Base-by-base conservation (phyloP, 2,888 invertebrate species). In the Pharmacophagus antenor region DNA sequence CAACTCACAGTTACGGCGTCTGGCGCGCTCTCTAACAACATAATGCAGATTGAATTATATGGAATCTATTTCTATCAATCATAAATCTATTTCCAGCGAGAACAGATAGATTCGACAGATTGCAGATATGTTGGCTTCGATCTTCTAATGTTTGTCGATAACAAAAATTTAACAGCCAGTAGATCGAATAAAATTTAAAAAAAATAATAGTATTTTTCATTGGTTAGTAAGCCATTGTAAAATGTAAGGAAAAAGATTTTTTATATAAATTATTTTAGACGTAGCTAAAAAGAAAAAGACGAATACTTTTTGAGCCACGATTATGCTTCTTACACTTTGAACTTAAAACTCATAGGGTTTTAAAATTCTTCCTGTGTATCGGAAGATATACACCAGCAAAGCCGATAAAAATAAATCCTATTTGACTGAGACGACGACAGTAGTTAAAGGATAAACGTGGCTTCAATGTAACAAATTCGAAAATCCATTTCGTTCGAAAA, bases 1-100 rank as follows among this genome's bases (percentile, higher is more conserved):
- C 81, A 95, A 85, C 80, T 95, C 96, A 75, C 95, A 95, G 79
- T 95, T 95, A 63, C 96, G 92, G 56, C 96, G 92, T 61, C 96
- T 91, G 55, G 95, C 96, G 62, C 96, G 93, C 79, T 96, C 96
- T 58, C 97, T 91, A 67, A 31, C 12, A 10, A 31, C 31, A 15
- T 12, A 31, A 31, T 12, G 31, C n/a, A n/a, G n/a, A n/a, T n/a
- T n/a, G n/a, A n/a, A n/a, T n/a, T n/a, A n/a, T n/a, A n/a, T n/a
- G n/a, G n/a, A n/a, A n/a, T n/a, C n/a, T n/a, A n/a, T n/a, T n/a
- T n/a, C n/a, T n/a, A n/a, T n/a, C n/a, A n/a, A n/a, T n/a, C n/a
- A n/a, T n/a, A n/a, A n/a, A n/a, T n/a, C n/a, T n/a, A n/a, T n/a
- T n/a, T n/a, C n/a, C n/a, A n/a, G n/a, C n/a, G n/a, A n/a, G n/a